phyloP scores from a whole-genome alignment of 2,888 invertebrate genomes.

The Phragmatobia fuliginosa region DNA sequence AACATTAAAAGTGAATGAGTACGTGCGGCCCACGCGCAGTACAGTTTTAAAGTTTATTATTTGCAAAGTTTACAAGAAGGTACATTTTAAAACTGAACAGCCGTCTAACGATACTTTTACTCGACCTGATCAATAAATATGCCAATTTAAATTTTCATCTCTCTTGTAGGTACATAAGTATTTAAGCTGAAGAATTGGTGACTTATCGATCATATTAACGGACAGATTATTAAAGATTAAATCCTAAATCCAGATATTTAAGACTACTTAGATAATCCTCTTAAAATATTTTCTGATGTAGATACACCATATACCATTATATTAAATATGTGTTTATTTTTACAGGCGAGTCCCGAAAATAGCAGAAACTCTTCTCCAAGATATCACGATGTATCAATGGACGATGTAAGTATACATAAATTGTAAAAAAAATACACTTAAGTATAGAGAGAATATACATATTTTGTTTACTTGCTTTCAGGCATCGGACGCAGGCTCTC shows the following conservation, averaged over 20 bases:
- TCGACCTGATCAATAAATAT: neutral
- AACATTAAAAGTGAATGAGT: too few relatives aligned
- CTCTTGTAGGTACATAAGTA: too few relatives aligned
- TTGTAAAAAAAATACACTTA: neutral
- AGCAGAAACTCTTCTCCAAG: slow-evolving; percentile 83
- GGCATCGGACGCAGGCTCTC: slow-evolving; percentile 80
- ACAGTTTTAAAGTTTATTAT: too few relatives aligned
- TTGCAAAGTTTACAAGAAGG: neutral
- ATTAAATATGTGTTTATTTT: slow-evolving; percentile 56
- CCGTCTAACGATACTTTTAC: neutral
- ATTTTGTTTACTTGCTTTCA: slow-evolving; percentile 50
- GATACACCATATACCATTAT: neutral
- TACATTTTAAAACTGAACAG: neutral
- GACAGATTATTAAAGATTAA: neutral
- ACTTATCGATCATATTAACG: too few relatives aligned
- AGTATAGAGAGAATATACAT: neutral
- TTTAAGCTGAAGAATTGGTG: too few relatives aligned
- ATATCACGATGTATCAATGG: slow-evolving; percentile 83
- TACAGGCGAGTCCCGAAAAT: slow-evolving; percentile 84
- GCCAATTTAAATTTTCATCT: too few relatives aligned
- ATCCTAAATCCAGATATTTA: neutral
- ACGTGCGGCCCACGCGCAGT: too few relatives aligned
- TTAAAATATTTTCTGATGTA: neutral
- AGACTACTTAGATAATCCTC: neutral
- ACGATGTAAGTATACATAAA: slow-evolving; percentile 74